phyloP scores from a whole-genome alignment of 2,113 vertebrate genomes.

The Ophiodon elongatus region DNA sequence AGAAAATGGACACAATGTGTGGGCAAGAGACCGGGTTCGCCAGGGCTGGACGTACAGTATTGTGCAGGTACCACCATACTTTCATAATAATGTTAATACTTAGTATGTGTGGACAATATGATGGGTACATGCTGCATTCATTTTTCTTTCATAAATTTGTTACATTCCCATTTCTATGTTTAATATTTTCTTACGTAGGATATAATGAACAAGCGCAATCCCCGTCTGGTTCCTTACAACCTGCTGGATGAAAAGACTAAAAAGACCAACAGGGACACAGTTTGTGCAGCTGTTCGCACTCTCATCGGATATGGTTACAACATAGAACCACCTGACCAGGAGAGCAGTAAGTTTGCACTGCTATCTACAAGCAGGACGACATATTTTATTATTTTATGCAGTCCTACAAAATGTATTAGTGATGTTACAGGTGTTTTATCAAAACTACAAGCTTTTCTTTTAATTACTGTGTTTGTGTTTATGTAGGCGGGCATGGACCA shows the following conservation, averaged over 20 bases:
- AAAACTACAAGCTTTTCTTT: background rate
- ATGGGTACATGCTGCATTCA: background rate
- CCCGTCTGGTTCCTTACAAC: conserved; percentile 93
- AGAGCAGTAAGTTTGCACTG: conserved; percentile 85
- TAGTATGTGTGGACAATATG: background rate
- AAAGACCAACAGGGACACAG: conserved; percentile 93
- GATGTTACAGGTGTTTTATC: background rate
- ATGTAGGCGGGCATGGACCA: conserved; percentile 78
- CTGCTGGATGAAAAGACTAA: conserved; percentile 94
- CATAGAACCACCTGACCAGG: conserved; percentile 94
- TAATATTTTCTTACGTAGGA: conserved; percentile 78
- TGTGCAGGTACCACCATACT: conserved; percentile 84
- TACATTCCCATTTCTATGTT: background rate
- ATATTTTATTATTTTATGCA: background rate
- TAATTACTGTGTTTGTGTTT: conserved; percentile 26
- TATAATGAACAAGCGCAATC: conserved; percentile 91
- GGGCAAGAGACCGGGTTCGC: conserved; percentile 91
- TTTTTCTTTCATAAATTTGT: background rate
- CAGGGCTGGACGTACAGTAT: conserved; percentile 95
- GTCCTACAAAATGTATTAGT: background rate
- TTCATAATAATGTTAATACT: background rate
- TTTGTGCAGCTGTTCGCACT: conserved; percentile 92
- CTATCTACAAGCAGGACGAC: background rate
- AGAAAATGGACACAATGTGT: conserved; percentile 94
- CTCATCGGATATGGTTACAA: conserved; percentile 95